Percentiles rank a stretch among this genome's conserved stretches.
Evolutionary conservation across 2,888 invertebrate species (phyloP).

Genomic region (Synanthedon myopaeformis): DNA sequence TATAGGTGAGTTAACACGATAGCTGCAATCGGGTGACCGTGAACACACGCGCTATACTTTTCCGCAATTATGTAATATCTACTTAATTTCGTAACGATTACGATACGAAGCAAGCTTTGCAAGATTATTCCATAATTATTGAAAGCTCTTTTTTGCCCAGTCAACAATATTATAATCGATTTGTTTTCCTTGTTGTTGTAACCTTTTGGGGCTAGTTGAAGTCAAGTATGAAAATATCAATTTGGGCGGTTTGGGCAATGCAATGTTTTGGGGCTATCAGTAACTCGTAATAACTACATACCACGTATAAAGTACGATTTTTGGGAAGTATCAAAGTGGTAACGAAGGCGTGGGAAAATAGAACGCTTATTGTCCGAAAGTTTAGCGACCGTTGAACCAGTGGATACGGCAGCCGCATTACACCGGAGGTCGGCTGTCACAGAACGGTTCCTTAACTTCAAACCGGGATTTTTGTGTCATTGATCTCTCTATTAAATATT

Average conservation of each 20-base stretch:
- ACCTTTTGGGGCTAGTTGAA: too few relatives aligned
- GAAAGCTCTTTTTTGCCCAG: too few relatives aligned
- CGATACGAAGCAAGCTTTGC: background rate
- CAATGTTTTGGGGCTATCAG: too few relatives aligned
- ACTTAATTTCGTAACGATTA: conserved; percentile 8
- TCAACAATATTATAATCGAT: too few relatives aligned
- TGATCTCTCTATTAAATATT: conserved; percentile 25
- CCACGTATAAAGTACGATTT: background rate
- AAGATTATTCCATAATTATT: background rate
- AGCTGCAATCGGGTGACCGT: conserved; percentile 22
- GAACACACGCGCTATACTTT: conserved; percentile 28
- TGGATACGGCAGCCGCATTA: conserved; percentile 3
- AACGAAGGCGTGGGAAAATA: conserved; percentile 6
- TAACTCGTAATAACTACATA: background rate
- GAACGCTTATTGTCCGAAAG: conserved; percentile 27
- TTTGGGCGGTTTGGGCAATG: too few relatives aligned
- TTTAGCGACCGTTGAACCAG: conserved; percentile 21
- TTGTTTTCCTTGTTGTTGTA: too few relatives aligned
- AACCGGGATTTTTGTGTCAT: conserved; percentile 24
- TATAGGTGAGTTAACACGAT: background rate
- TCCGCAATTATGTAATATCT: conserved; percentile 18
- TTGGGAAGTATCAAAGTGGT: too few relatives aligned
- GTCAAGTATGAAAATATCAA: too few relatives aligned
- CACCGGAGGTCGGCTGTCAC: conserved; percentile 21
- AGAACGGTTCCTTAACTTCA: conserved; percentile 32